A percentile compares a stretch with the other conserved stretches of the same genome.
These are phyloP conservation scores for Phocoena phocoena DNA, from an alignment of 2,113 vertebrate genomes.

Conservation along the genomic window DNA sequence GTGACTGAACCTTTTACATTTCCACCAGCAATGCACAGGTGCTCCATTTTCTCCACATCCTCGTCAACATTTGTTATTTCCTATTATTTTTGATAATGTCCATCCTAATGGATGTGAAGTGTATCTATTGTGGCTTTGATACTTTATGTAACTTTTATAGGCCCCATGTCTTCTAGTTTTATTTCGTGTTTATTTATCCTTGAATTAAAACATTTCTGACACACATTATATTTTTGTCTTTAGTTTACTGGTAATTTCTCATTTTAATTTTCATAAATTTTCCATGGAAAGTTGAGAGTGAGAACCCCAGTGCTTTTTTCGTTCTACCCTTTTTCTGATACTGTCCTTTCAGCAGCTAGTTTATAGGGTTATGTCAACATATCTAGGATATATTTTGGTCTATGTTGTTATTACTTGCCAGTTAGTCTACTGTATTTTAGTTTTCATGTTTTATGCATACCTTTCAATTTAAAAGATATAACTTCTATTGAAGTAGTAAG, in stretches of 20 bases:
- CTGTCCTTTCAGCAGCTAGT: not conserved
- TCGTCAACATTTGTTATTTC: not conserved
- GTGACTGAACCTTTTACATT: not conserved
- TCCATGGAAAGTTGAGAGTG: not conserved
- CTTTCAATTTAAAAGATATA: not conserved
- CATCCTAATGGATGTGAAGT: not conserved
- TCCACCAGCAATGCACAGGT: not conserved
- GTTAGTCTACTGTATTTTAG: not conserved
- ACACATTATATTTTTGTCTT: not conserved
- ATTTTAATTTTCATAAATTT: not conserved
- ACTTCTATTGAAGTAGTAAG: not conserved
- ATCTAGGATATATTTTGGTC: not conserved
- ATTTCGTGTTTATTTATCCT: not conserved
- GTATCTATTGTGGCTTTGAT: not conserved
- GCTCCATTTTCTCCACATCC: not conserved
- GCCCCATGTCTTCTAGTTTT: not conserved
- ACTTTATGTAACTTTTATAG: not conserved
- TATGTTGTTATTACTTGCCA: not conserved
- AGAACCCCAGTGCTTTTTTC: not conserved
- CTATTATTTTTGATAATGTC: not conserved
- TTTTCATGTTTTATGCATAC: not conserved
- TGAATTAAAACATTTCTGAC: not conserved
- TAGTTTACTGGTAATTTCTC: not conserved
- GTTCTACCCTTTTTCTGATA: accelerated
- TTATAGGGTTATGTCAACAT: too few species aligned